Conservation (phyloP, 2,888 invertebrate genomes). For the Cephus pygmeus region DNA sequence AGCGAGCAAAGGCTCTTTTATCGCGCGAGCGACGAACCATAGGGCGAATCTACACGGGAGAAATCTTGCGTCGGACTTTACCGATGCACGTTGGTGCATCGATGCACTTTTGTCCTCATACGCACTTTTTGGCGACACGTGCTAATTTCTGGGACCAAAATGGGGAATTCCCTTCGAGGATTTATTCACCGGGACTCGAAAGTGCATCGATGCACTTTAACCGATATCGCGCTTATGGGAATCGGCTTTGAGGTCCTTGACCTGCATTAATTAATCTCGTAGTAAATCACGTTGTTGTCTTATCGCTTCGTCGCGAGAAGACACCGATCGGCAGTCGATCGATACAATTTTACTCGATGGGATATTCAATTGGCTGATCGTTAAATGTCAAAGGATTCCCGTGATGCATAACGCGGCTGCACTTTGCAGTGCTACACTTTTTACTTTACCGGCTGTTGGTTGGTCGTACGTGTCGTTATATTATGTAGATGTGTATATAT, state of each 20-base stretch:
- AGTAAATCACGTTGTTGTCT: neutral
- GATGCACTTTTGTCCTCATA: no score
- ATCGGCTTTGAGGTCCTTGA: neutral
- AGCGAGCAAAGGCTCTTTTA: neutral
- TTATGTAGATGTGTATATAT: neutral
- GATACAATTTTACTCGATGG: neutral
- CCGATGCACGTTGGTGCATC: no score
- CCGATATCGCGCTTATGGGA: neutral
- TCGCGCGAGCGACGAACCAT: neutral
- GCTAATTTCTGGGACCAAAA: no score
- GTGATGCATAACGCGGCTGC: neutral
- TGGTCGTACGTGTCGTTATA: neutral
- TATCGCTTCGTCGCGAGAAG: neutral
- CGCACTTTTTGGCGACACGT: no score
- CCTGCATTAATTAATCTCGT: neutral
- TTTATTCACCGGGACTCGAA: no score
- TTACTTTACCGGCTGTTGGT: neutral
- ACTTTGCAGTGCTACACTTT: neutral
- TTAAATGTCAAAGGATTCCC: neutral
- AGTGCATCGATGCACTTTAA: neutral
- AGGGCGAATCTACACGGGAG: neutral
- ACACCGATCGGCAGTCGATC: neutral
- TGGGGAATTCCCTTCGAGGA: no score
- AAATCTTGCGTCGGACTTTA: no score
- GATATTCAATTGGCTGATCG: neutral